Conservation (phyloP, 2,888 invertebrate species). For the Maniola hyperantus region DNA sequence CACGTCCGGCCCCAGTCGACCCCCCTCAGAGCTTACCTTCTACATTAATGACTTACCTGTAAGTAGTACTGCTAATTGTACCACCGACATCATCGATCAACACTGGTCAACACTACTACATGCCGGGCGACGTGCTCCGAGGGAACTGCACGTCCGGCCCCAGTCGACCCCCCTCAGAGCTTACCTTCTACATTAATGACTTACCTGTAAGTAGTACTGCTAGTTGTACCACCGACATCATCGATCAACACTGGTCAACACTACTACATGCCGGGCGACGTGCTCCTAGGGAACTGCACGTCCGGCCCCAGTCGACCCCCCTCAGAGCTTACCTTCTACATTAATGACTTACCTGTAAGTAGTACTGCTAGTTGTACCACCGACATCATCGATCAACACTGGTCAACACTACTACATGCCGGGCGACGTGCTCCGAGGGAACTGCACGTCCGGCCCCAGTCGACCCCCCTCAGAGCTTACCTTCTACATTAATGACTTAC, state of each 20-base stretch:
- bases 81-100: conserved; percentile 86
- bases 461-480: too few species aligned
- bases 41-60: conserved; percentile 87
- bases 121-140: conserved; percentile 86
- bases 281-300: conserved; percentile 87
- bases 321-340: conserved; percentile 85
- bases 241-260: conserved; percentile 85
- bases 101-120: conserved; percentile 86
- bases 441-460: too few species aligned
- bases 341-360: conserved; percentile 88
- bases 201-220: conserved; percentile 82
- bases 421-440: too few species aligned
- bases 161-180: conserved; percentile 85
- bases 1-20: conserved; percentile 86
- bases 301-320: too few species aligned
- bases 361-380: conserved; percentile 71
- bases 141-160: conserved; percentile 89
- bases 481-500: conserved; percentile 87
- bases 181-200: conserved; percentile 88
- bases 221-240: conserved; percentile 84
- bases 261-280: conserved; percentile 87
- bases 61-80: conserved; percentile 70
- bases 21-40: conserved; percentile 86
- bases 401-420: too few species aligned
- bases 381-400: conserved; percentile 85